Conservation (phyloP, 1,140 invertebrate species). For the Triops longicaudatus region DNA sequence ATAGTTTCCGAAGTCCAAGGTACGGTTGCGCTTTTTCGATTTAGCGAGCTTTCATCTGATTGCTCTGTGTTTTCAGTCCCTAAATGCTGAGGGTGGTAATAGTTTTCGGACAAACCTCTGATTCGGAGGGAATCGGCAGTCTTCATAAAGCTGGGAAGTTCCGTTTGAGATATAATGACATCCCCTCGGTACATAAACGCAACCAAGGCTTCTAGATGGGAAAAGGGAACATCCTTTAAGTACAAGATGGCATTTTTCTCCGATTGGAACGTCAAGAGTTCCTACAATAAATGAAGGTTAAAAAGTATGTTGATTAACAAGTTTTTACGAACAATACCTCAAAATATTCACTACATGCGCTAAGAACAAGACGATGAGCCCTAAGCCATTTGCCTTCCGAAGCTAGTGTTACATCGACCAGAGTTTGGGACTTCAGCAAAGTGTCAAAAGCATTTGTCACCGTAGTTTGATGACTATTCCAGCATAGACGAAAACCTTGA, state of each 20-base stretch:
- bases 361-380: slow-evolving; percentile 87
- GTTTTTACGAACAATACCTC: slow-evolving; percentile 50
- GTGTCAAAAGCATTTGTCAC: slow-evolving; percentile 85
- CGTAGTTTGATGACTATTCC: slow-evolving; percentile 90
- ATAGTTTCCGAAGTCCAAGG: too few species aligned
- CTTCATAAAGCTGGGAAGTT: slow-evolving; percentile 63
- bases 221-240: slow-evolving; percentile 66
- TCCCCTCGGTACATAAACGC: slow-evolving; percentile 53
- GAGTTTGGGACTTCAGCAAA: slow-evolving; percentile 74
- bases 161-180: slow-evolving; percentile 68
- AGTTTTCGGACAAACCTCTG: slow-evolving; percentile 49
- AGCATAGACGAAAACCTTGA: slow-evolving; percentile 86
- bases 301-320: background rate
- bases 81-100: background rate
- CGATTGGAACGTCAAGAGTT: slow-evolving; percentile 34
- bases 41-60: background rate
- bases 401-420: slow-evolving; percentile 86
- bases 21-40: background rate
- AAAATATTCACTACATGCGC: slow-evolving; percentile 89
- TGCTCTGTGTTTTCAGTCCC: background rate
- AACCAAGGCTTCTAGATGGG: slow-evolving; percentile 51
- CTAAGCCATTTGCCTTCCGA: slow-evolving; percentile 83
- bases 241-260: slow-evolving; percentile 45
- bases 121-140: slow-evolving; percentile 74
- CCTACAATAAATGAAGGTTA: background rate